A percentile compares a stretch with the other conserved stretches of the same genome.
Evolutionary conservation across 2,888 invertebrate species (phyloP).

Genomic region (Anticlea derivata): DNA sequence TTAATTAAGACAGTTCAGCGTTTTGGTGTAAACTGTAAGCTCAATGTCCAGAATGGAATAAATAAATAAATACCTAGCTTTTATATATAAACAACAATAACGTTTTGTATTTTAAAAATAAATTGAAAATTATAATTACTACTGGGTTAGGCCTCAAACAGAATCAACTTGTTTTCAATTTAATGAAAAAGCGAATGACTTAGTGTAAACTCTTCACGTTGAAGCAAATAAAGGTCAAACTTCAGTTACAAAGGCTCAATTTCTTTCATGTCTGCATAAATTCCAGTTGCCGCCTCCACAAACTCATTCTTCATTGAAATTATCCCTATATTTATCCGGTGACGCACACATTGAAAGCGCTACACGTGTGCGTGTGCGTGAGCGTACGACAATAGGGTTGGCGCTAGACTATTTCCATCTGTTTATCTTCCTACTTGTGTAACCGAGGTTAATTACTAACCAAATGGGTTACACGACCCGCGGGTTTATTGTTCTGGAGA

Average conservation of each 20-base stretch:
- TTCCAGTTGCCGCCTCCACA: constrained; percentile 48
- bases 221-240: no score
- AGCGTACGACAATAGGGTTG: constrained; percentile 55
- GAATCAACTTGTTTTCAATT: no score
- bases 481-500: constrained; percentile 38
- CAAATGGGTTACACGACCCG: constrained; percentile 49
- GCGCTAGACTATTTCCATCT: constrained; percentile 52
- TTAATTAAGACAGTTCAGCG: no score
- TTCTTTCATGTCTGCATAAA: constrained; percentile 9
- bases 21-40: no score
- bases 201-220: no score
- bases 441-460: constrained; percentile 46
- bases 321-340: constrained; percentile 52
- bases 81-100: no score
- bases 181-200: no score
- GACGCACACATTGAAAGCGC: constrained; percentile 32
- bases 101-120: no score
- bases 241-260: constrained; percentile 2
- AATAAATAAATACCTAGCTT: no score
- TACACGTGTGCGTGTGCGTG: constrained; percentile 23
- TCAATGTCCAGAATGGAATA: no score
- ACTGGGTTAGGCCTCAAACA: no score
- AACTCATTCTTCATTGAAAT: constrained; percentile 35
- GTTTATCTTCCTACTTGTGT: constrained; percentile 68
- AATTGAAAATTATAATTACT: no score